Evolutionary conservation across 2,113 vertebrate genomes (phyloP), one percentile per base, ranked within the genome.

Genomic region (Gopherus evgoodei): DNA sequence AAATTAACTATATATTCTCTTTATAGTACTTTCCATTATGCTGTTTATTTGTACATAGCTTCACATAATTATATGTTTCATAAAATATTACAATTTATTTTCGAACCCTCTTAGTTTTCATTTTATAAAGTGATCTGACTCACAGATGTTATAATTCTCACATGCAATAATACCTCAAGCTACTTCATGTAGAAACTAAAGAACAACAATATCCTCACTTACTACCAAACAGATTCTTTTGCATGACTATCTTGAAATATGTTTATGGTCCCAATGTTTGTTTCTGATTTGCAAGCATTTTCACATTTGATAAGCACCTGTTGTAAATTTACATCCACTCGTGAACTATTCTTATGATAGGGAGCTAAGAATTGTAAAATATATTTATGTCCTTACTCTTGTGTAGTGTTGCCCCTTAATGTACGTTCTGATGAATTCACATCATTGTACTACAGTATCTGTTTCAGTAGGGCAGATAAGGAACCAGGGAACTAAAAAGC

Each of bases 291-390:
- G 97, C 95, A 97, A 97, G 97, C 94, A 91, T 98, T 98, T 97
- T 98, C 97, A 96, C 95, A 96, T 97, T 97, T 98, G 98, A 97
- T 97, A 97, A 98, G 98, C 97, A 98, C 98, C 97, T 98, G 96
- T 96, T 97, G 95, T 98, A 97, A 98, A 98, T 98, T 96, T 97
- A 95, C 97, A 96, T 96, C 97, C 94, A 95, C 92, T 95, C 78
- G 27, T 95, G 95, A 97, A 97, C 95, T 93, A 89, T 95, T 97
- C 97, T 96, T 96, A 94, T 12, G 94, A 92, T 93, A 53, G 89
- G 94, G 97, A 95, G 97, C 94, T 90, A 93, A 93, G 95, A 95
- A 95, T 53, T 97, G 97, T 97, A 97, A 98, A 97, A 96, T 89
- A 96, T 97, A 96, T 98, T 98, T 97, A 97, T 94, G 94, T 87